These are phyloP conservation scores for Drosophila merina DNA, from an alignment of 2,888 invertebrate species.

Conservation along the genomic window DNA sequence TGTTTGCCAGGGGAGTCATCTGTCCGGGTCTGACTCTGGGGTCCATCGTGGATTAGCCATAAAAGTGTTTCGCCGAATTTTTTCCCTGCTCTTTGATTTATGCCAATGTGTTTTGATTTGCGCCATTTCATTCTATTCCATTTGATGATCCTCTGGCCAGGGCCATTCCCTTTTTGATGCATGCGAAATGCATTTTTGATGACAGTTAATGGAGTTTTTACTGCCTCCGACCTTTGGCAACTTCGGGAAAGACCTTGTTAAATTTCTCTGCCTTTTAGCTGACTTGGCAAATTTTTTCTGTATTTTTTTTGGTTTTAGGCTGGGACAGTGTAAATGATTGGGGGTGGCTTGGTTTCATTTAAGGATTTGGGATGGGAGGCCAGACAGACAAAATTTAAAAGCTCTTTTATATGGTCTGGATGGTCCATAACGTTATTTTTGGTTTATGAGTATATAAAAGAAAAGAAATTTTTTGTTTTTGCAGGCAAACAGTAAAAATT, in stretches of 20 bases:
- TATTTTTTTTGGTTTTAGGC: conserved; percentile 39
- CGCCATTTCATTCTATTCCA: conserved; percentile 75
- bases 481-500: neutral
- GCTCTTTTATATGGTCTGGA: conserved; percentile 30
- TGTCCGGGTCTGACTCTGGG: conserved; percentile 20
- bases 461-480: conserved; percentile 27
- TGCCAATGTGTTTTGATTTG: conserved; percentile 73
- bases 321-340: conserved; percentile 48
- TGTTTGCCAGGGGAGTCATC: conserved; percentile 54
- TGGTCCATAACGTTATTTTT: conserved; percentile 24
- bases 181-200: conserved; percentile 80
- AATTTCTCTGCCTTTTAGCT: conserved; percentile 38
- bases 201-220: conserved; percentile 81
- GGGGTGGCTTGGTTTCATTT: conserved; percentile 51
- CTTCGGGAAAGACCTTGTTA: conserved; percentile 19
- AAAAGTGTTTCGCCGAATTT: conserved; percentile 50
- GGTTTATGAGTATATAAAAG: conserved; percentile 38
- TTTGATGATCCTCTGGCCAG: conserved; percentile 57
- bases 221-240: conserved; percentile 57
- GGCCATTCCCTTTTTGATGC: conserved; percentile 52
- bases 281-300: conserved; percentile 54
- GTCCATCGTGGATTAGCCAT: conserved; percentile 69
- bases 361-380: neutral
- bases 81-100: conserved; percentile 68
- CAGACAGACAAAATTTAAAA: conserved; percentile 43